Conservation (phyloP, 2,113 vertebrate genomes). For the Salminus brasiliensis region DNA sequence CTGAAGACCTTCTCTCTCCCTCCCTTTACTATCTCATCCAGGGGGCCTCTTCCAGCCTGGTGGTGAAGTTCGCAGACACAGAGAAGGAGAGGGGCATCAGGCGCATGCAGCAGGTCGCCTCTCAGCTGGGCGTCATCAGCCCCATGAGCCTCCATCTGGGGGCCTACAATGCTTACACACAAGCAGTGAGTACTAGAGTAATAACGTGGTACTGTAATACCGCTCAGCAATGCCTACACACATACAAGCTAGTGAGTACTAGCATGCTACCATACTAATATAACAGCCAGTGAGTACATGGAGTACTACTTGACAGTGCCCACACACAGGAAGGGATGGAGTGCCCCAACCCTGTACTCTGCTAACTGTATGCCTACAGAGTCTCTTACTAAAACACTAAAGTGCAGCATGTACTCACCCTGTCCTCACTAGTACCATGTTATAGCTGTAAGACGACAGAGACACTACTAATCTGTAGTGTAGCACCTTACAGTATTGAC, state of each 20-base stretch:
- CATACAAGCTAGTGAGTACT: too few species aligned
- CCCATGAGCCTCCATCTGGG: slow-evolving; percentile 94
- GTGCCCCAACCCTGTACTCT: neutral
- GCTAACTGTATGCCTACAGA: too few species aligned
- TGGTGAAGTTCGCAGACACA: slow-evolving; percentile 95
- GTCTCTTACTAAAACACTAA: neutral
- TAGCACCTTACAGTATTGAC: too few species aligned
- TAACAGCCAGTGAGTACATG: too few species aligned
- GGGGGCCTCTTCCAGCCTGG: slow-evolving; percentile 94
- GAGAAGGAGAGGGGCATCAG: slow-evolving; percentile 92
- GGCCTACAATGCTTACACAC: slow-evolving; percentile 93
- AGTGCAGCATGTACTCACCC: neutral
- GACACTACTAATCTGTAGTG: too few species aligned
- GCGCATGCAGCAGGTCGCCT: slow-evolving; percentile 94
- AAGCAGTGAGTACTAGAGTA: slow-evolving; percentile 81
- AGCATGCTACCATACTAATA: too few species aligned
- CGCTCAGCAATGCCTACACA: too few species aligned
- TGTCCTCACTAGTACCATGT: neutral
- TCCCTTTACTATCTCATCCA: slow-evolving; percentile 54
- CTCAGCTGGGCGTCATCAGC: slow-evolving; percentile 93
- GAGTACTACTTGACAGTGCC: too few species aligned
- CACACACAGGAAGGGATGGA: neutral
- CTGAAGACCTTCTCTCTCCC: slow-evolving; percentile 6
- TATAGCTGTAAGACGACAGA: too few species aligned
- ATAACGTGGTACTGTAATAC: too few species aligned